phyloP scores from a whole-genome alignment of 2,113 vertebrate species.

The Epinephelus moara region DNA sequence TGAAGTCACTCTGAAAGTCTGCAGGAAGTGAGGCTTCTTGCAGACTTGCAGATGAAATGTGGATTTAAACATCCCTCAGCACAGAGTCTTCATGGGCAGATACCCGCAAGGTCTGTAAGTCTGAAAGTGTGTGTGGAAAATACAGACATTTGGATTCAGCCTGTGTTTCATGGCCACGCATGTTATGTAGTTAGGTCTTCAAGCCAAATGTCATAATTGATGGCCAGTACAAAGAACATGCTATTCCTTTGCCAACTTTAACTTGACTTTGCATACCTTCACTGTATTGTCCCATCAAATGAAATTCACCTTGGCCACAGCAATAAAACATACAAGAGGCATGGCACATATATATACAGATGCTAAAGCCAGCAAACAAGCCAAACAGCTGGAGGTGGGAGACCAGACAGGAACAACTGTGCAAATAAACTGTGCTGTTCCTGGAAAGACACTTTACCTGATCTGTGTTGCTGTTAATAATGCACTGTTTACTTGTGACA shows the following conservation, averaged over 20 bases:
- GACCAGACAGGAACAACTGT: neutral
- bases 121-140: neutral
- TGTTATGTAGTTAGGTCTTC: neutral
- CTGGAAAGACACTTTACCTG: slow-evolving; percentile 26
- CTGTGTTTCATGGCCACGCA: neutral
- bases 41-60: neutral
- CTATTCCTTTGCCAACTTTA: neutral
- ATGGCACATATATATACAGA: neutral
- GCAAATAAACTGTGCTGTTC: slow-evolving; percentile 1
- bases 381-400: neutral
- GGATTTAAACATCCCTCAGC: neutral
- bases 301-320: neutral
- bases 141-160: neutral
- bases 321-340: neutral
- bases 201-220: neutral
- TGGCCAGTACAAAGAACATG: neutral
- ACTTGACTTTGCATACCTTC: neutral
- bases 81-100: neutral
- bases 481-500: slow-evolving; percentile 38
- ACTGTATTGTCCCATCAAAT: neutral
- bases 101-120: neutral
- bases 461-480: slow-evolving; percentile 52
- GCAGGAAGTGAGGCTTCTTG: neutral
- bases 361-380: neutral
- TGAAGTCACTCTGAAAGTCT: neutral